These are phyloP conservation scores for Tridacna crocea DNA, from an alignment of 2,888 invertebrate genomes.

Conservation along the genomic window DNA sequence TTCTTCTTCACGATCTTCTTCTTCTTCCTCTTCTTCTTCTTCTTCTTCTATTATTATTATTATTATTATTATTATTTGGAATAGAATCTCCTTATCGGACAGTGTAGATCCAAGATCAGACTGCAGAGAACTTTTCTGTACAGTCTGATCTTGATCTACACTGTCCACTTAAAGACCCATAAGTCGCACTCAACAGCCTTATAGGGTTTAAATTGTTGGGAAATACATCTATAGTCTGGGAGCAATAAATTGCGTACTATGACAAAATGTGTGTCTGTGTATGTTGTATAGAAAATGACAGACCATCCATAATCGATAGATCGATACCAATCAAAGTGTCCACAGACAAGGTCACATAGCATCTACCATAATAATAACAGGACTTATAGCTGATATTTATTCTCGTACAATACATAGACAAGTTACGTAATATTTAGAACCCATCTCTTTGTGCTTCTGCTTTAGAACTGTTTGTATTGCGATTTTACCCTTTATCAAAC, in stretches of 20 bases:
- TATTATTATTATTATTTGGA: background rate
- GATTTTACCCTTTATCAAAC: too few relatives aligned
- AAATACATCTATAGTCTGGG: background rate
- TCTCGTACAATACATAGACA: too few relatives aligned
- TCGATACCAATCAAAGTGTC: too few relatives aligned
- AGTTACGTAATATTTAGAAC: too few relatives aligned
- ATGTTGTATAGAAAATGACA: too few relatives aligned
- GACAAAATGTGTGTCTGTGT: too few relatives aligned
- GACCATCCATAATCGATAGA: too few relatives aligned
- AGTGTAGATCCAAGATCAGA: background rate
- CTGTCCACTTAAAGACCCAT: background rate
- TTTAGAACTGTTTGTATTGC: too few relatives aligned
- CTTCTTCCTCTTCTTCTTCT: background rate
- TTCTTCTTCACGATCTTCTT: background rate
- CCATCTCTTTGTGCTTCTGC: too few relatives aligned
- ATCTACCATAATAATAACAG: too few relatives aligned
- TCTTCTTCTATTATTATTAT: background rate
- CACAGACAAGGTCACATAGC: too few relatives aligned
- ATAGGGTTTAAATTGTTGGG: background rate
- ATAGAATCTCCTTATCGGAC: background rate
- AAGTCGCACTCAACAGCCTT: background rate
- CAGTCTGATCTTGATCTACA: background rate
- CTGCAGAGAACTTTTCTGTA: background rate
- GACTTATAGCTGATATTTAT: too few relatives aligned
- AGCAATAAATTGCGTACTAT: background rate